These are phyloP conservation scores for Pteromalus puparum DNA, from an alignment of 1,140 invertebrate genomes.

Conservation along the genomic window DNA sequence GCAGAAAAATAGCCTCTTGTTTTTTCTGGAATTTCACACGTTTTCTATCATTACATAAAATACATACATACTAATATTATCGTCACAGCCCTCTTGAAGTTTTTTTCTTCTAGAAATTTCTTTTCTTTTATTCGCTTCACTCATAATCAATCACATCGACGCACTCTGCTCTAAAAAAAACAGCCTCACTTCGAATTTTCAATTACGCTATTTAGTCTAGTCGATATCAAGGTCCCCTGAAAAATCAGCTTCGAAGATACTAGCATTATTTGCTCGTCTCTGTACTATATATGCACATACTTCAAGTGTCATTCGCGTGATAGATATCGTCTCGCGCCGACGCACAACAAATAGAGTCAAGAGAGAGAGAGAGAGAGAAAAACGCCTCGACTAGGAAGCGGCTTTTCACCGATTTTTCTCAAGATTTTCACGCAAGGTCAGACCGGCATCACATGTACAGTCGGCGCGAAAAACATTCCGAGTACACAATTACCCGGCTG, in stretches of 20 bases:
- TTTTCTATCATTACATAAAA: too few species aligned
- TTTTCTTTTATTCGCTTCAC: background rate
- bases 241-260: too few species aligned
- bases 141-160: too few species aligned
- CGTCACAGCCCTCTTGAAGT: too few species aligned
- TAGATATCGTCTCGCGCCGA: too few species aligned
- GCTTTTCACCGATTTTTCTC: background rate
- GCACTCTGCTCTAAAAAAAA: too few species aligned
- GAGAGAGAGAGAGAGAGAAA: background rate
- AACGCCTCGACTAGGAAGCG: background rate
- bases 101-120: background rate
- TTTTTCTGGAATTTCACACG: too few species aligned
- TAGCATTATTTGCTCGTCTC: too few species aligned
- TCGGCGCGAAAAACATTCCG: background rate
- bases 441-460: background rate
- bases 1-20: too few species aligned
- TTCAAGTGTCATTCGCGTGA: too few species aligned
- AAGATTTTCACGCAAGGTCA: conserved; percentile 37
- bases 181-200: background rate
- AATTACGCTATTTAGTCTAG: background rate
- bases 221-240: background rate
- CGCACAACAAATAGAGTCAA: background rate
- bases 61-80: too few species aligned
- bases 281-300: too few species aligned
- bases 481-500: background rate